Percentiles rank a stretch among this genome's conserved stretches.
These are phyloP conservation scores for Phortica okadai DNA, from an alignment of 2,888 invertebrate genomes.

Conservation along the genomic window DNA sequence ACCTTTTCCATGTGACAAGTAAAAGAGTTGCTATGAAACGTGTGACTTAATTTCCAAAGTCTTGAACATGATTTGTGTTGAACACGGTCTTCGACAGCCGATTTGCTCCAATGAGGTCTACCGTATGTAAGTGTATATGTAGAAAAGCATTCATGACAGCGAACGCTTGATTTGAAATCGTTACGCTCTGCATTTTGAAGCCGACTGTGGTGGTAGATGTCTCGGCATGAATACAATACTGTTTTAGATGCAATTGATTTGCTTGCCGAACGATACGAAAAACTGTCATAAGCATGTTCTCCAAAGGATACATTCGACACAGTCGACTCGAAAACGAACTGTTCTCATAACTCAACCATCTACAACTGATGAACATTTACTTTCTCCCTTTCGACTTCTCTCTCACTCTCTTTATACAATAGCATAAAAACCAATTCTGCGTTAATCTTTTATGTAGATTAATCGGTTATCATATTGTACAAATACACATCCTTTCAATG, in stretches of 20 bases:
- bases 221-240: neutral
- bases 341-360: too few species aligned
- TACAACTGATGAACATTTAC: too few species aligned
- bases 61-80: conserved; percentile 60
- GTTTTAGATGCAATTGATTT: neutral
- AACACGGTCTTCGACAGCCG: conserved; percentile 59
- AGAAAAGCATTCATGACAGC: neutral
- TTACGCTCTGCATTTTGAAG: neutral
- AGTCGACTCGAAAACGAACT: too few species aligned
- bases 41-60: neutral
- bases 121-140: neutral
- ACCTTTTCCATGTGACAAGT: neutral
- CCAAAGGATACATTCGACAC: too few species aligned
- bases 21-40: neutral
- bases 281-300: too few species aligned
- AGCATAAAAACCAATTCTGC: too few species aligned
- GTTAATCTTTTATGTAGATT: too few species aligned
- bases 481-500: too few species aligned
- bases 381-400: too few species aligned
- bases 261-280: neutral
- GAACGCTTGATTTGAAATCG: neutral
- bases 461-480: too few species aligned
- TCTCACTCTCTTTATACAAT: too few species aligned
- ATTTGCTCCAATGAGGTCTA: conserved; percentile 47
- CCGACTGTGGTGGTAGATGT: neutral